Evolutionary conservation across 2,888 invertebrate genomes (phyloP).

Genomic region (Euclidia mi): DNA sequence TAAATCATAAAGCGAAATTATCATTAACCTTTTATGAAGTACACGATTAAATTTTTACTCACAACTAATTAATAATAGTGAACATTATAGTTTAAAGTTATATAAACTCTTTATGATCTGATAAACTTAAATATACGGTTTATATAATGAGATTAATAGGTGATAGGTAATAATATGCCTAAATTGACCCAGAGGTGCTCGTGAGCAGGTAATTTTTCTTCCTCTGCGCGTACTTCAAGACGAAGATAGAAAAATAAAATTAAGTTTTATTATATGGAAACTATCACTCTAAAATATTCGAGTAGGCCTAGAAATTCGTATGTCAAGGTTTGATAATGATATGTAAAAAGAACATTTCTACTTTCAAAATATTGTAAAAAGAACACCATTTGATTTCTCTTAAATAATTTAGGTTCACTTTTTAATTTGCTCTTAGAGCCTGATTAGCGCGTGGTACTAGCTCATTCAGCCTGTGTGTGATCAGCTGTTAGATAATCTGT

Average conservation of each 20-base stretch:
- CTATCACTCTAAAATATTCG: too few species aligned
- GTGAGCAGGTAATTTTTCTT: too few species aligned
- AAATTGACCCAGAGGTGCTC: too few species aligned
- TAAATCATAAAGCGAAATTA: conserved; percentile 40
- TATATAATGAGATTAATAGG: too few species aligned
- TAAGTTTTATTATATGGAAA: too few species aligned
- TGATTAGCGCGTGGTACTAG: not conserved
- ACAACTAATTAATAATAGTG: conserved; percentile 32
- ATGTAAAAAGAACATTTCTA: conserved; percentile 26
- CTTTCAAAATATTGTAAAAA: conserved; percentile 31
- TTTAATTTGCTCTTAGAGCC: conserved; percentile 1
- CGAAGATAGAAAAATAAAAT: too few species aligned
- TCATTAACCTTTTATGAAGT: conserved; percentile 43
- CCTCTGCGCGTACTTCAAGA: too few species aligned
- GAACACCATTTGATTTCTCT: conserved; percentile 20
- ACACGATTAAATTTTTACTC: conserved; percentile 24
- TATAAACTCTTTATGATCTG: not conserved
- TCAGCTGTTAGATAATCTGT: conserved; percentile 33
- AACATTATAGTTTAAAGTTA: conserved; percentile 29
- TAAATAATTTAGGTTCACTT: conserved; percentile 13
- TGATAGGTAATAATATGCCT: too few species aligned
- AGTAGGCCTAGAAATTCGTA: not conserved
- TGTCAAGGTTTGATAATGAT: conserved; percentile 17
- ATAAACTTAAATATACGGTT: too few species aligned
- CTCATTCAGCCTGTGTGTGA: conserved; percentile 14